These are phyloP conservation scores for Archocentrus centrarchus DNA, from an alignment of 2,113 vertebrate species.

Conservation along the genomic window DNA sequence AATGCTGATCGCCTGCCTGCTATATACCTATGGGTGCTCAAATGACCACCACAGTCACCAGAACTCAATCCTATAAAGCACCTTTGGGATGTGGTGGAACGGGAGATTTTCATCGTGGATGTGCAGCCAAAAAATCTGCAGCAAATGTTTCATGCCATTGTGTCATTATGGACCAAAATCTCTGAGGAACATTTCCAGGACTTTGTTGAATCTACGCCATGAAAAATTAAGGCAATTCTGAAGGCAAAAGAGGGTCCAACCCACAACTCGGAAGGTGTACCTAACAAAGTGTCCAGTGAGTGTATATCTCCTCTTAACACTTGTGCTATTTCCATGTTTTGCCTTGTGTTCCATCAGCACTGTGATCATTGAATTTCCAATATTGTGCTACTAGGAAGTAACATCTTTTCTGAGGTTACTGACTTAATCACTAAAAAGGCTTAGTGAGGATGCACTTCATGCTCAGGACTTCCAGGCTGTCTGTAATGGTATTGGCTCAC, in stretches of 20 bases:
- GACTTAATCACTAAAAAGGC: conserved; percentile 13
- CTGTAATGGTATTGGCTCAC: not conserved
- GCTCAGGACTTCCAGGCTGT: conserved; percentile 3
- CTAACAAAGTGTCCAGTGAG: not conserved
- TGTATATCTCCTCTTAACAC: not conserved
- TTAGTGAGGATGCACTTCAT: not conserved
- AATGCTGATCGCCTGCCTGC: no score
- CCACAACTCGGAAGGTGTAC: not conserved
- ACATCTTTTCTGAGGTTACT: not conserved
- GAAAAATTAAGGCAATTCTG: not conserved
- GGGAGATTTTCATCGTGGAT: not conserved
- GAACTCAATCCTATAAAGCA: not conserved
- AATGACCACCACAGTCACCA: not conserved
- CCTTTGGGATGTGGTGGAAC: not conserved
- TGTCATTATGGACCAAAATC: not conserved
- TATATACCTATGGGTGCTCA: no score
- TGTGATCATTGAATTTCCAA: not conserved
- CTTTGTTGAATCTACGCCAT: not conserved
- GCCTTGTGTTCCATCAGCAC: not conserved
- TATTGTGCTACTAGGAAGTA: not conserved
- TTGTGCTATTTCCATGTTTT: not conserved
- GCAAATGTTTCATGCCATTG: not conserved
- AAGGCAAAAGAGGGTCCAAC: not conserved
- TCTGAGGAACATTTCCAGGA: not conserved
- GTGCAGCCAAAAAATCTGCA: not conserved